Conservation (phyloP, 2,888 invertebrate genomes). For the Sphaerophoria rueppellii region DNA sequence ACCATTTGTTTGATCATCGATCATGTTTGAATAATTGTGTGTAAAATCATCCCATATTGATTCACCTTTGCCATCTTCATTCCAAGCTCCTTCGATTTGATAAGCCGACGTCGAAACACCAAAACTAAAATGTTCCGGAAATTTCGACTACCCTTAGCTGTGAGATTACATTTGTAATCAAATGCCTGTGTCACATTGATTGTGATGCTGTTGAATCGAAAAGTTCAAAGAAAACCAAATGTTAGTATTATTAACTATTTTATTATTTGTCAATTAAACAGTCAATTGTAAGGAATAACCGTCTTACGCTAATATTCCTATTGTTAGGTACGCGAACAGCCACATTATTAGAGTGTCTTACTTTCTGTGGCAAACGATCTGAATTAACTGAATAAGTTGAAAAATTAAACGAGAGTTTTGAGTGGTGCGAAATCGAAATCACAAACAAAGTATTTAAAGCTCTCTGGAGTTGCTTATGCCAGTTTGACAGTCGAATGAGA, state of each 20-base stretch:
- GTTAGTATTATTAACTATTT: not conserved
- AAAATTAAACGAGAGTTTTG: not conserved
- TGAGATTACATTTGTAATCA: slow-evolving; percentile 47
- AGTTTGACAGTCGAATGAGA: not conserved
- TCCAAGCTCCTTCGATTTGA: slow-evolving; percentile 78
- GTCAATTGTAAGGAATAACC: not conserved
- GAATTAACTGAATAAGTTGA: slow-evolving; percentile 39
- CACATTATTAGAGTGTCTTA: slow-evolving; percentile 36
- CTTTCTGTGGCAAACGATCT: slow-evolving; percentile 20
- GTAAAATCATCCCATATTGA: slow-evolving; percentile 83
- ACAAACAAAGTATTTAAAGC: slow-evolving; percentile 11
- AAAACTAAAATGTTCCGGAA: slow-evolving; percentile 76
- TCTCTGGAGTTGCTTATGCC: slow-evolving; percentile 17
- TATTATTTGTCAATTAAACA: not conserved
- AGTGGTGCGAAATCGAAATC: slow-evolving; percentile 7
- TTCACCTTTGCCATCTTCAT: slow-evolving; percentile 82
- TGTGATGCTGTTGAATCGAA: slow-evolving; percentile 20
- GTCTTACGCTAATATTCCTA: slow-evolving; percentile 37
- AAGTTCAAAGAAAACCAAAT: not conserved
- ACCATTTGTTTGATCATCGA: slow-evolving; percentile 83
- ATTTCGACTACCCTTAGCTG: slow-evolving; percentile 72
- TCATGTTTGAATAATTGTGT: slow-evolving; percentile 78
- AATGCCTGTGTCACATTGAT: slow-evolving; percentile 10
- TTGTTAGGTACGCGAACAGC: slow-evolving; percentile 19
- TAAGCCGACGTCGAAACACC: slow-evolving; percentile 78